Base-by-base conservation (phyloP, 2,113 vertebrate genomes). In the Oplegnathus fasciatus region DNA sequence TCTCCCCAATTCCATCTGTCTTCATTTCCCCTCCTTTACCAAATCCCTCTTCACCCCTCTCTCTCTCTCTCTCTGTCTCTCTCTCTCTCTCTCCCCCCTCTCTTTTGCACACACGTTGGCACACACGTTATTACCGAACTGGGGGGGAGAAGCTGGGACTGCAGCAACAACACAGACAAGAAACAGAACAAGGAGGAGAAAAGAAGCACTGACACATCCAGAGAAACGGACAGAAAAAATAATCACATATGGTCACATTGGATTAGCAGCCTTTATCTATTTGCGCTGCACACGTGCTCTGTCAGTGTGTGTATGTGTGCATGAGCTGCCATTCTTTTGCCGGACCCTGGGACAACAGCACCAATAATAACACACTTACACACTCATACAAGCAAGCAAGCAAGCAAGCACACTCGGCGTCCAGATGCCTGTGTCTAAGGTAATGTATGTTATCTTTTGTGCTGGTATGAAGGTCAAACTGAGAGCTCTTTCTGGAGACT, bases 341-440 rank as follows among this genome's bases (percentile, higher is more conserved):
- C n/a, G 22, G 55, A 69, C 85, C 78, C 83, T 50, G 68, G 84
- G 78, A 87, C 76, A 73, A 50, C 34, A 3, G 34, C 61, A 86
- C 44, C 44, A 58, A n/a, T 52, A 70, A 72, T 64, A 81, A 69
- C 81, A 83, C 65, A 70, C 78, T 80, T 54, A 67, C 7, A 77
- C 52, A 28, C 32, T 80, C 40, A 77, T 5, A 73, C n/a, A 80
- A 4, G 6, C 34, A 6, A 37, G 34, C 50, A 52, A 80, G 58
- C 52, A 14, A 86, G 55, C 72, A 28, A 68, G 62, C 86, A 67
- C 79, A 54, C 77, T 55, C 2, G 30, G 72, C 40, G 64, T 80
- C 84, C 94, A 65, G 90, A 95, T 95, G 94, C 94, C 95, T 13
- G 90, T 94, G 78, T 95, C 89, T 65, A 94, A 95, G 95, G 94